Evolutionary conservation across 53 echinoderm and acorn worm genomes (phyloP).

Genomic region (Zoroaster sp.): DNA sequence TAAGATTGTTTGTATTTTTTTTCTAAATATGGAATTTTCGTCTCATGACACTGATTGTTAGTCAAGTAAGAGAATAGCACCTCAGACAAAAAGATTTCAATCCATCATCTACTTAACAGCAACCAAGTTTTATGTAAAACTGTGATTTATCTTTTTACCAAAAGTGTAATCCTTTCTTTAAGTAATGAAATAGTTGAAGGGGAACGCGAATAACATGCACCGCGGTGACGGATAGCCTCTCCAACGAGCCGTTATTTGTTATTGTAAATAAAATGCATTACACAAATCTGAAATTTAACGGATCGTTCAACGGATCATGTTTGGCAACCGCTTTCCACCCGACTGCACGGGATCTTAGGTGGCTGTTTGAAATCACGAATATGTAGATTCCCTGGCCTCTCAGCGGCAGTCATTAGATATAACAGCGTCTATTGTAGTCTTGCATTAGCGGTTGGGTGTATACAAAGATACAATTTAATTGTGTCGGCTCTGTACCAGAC

Average conservation of each 20-base stretch:
- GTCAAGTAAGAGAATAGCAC: too few relatives aligned
- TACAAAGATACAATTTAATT: constrained; percentile 27
- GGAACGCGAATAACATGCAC: background rate
- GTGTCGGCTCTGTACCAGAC: background rate
- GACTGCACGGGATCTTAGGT: background rate
- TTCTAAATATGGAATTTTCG: too few relatives aligned
- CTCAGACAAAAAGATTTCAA: too few relatives aligned
- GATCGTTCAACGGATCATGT: background rate
- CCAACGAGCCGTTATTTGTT: background rate
- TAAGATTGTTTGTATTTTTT: too few relatives aligned
- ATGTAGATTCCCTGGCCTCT: background rate
- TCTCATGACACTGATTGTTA: too few relatives aligned
- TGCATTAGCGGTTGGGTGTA: background rate
- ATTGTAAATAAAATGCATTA: background rate
- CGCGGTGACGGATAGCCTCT: background rate
- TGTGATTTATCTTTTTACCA: too few relatives aligned
- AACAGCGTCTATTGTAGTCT: constrained; percentile 13
- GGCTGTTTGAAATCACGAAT: background rate
- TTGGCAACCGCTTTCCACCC: constrained; percentile 16
- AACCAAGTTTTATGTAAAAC: too few relatives aligned
- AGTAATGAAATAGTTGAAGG: background rate
- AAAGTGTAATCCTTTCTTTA: background rate
- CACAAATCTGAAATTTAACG: background rate
- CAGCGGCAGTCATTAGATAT: background rate
- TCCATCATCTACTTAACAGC: too few relatives aligned